Conservation (phyloP, 2,888 invertebrate species). For the Orchesellides sinensis region DNA sequence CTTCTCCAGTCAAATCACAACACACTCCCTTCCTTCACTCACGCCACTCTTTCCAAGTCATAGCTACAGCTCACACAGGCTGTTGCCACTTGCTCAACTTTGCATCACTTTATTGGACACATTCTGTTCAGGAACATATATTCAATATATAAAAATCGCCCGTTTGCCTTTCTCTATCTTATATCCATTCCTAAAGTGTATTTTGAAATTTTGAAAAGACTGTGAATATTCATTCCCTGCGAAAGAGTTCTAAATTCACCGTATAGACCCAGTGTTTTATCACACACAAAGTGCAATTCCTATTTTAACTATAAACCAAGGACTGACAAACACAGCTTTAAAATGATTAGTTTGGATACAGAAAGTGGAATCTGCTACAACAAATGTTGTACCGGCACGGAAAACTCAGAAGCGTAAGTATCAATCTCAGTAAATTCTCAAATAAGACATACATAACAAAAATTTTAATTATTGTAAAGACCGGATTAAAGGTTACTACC, state of each 20-base stretch:
- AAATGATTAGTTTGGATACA: constrained; percentile 52
- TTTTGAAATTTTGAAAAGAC: background rate
- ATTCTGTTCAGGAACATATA: background rate
- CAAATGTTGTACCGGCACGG: constrained; percentile 39
- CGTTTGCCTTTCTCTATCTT: background rate
- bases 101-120: background rate
- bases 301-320: background rate
- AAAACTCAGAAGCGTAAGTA: background rate
- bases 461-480: too few relatives aligned
- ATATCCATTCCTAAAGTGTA: background rate
- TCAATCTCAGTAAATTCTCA: background rate
- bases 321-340: constrained; percentile 2
- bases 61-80: background rate
- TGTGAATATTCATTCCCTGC: background rate
- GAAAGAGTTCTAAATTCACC: background rate
- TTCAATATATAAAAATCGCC: background rate
- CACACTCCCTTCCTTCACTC: constrained; percentile 42
- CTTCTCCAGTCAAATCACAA: constrained; percentile 48
- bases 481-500: too few relatives aligned
- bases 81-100: constrained; percentile 8
- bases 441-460: background rate
- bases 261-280: background rate
- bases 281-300: background rate
- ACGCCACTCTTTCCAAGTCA: constrained; percentile 29
- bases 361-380: constrained; percentile 61